Conservation (phyloP, 2,113 vertebrate genomes). For the Origma solitaria region DNA sequence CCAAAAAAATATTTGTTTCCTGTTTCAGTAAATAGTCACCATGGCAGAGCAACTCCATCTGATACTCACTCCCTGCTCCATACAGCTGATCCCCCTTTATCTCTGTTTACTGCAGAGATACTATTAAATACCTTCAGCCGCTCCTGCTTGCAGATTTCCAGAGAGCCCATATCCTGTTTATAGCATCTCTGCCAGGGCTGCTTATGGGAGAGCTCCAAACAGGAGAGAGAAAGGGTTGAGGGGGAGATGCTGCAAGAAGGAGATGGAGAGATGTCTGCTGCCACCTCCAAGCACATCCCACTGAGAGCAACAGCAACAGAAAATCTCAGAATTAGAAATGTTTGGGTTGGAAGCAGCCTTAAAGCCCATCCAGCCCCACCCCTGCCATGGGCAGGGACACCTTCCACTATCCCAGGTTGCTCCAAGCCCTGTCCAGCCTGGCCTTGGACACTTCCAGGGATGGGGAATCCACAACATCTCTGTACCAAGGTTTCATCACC, state of each 20-base stretch:
- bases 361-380: background rate
- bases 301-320: background rate
- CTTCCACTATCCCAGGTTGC: background rate
- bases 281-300: background rate
- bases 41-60: constrained; percentile 2
- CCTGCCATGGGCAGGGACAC: background rate
- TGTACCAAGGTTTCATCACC: background rate
- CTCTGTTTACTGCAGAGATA: constrained; percentile 33
- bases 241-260: background rate
- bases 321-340: background rate
- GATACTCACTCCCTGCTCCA: background rate
- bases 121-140: constrained; percentile 1
- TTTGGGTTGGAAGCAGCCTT: background rate
- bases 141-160: constrained; percentile 12
- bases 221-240: background rate
- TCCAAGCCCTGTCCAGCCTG: accelerated
- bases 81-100: constrained; percentile 48
- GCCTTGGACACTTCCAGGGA: background rate
- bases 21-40: constrained; percentile 18
- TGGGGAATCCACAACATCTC: background rate
- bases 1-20: constrained; percentile 45
- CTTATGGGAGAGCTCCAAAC: background rate
- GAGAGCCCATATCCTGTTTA: constrained; percentile 53
- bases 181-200: background rate
- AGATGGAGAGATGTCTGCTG: background rate